These are phyloP conservation scores for Sebastes melanostomus DNA, from an alignment of 2,797 vertebrate species.

Conservation along the genomic window DNA sequence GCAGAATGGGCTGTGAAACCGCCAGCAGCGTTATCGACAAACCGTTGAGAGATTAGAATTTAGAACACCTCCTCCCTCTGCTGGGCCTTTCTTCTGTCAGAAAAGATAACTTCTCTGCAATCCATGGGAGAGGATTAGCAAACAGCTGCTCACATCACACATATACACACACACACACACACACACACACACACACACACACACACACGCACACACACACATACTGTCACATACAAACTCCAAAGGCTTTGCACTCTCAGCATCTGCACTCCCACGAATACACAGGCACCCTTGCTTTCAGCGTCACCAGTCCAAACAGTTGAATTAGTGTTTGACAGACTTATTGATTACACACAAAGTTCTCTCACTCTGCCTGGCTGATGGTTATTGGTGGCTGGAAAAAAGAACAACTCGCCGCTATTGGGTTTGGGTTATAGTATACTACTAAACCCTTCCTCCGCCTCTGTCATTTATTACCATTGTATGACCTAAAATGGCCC, in stretches of 20 bases:
- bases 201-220: not conserved
- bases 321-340: slow-evolving; percentile 13
- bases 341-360: slow-evolving; percentile 31
- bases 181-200: not conserved
- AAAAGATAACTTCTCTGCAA: slow-evolving; percentile 42
- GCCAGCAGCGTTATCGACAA: slow-evolving; percentile 56
- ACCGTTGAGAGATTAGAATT: slow-evolving; percentile 63
- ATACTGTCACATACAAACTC: not conserved
- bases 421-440: not conserved
- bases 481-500: too few species aligned
- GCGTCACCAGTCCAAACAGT: not conserved
- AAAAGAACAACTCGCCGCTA: not conserved
- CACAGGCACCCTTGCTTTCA: not conserved
- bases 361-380: slow-evolving; percentile 3
- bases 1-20: slow-evolving; percentile 35
- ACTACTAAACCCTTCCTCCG: too few species aligned
- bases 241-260: not conserved
- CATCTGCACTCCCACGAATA: not conserved
- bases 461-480: rapidly evolving
- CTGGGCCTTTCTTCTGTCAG: slow-evolving; percentile 47
- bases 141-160: slow-evolving; percentile 16
- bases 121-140: slow-evolving; percentile 33
- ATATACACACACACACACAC: not conserved
- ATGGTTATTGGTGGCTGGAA: not conserved
- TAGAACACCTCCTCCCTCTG: slow-evolving; percentile 49